Evolutionary conservation across 2,113 vertebrate species (phyloP).

Genomic region (Hippocampus comes): DNA sequence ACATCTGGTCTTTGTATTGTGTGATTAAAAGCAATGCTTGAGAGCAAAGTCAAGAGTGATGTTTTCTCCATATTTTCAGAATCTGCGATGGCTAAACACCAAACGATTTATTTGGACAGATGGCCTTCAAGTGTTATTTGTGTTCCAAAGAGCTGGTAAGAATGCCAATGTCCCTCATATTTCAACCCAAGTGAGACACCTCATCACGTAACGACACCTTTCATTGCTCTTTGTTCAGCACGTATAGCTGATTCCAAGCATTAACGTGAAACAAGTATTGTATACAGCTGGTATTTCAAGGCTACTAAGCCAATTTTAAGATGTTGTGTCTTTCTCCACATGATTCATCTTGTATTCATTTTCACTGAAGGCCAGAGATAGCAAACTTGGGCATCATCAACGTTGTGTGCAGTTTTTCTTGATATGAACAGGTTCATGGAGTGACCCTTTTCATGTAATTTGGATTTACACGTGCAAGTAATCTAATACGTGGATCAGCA

Average conservation of each 20-base stretch:
- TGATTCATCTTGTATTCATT: not conserved
- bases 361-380: not conserved
- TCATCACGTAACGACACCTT: not conserved
- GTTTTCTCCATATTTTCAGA: constrained; percentile 65
- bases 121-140: constrained; percentile 84
- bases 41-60: constrained; percentile 1
- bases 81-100: constrained; percentile 82
- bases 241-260: not conserved
- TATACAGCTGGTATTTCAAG: not conserved
- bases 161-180: not conserved
- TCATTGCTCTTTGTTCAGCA: not conserved
- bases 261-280: not conserved
- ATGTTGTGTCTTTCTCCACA: not conserved
- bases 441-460: not conserved
- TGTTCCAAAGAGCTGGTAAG: constrained; percentile 88
- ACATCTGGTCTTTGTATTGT: not conserved
- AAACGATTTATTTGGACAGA: constrained; percentile 83
- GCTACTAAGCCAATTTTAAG: not conserved
- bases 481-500: not conserved
- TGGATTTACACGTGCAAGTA: not conserved
- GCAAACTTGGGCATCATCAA: not conserved
- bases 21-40: not conserved
- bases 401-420: not conserved
- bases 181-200: not conserved
- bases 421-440: not conserved